A percentile compares a stretch with the other conserved stretches of the same genome.
Evolutionary conservation across 2,113 vertebrate genomes (phyloP).

Genomic region (Siphamia tubifer): DNA sequence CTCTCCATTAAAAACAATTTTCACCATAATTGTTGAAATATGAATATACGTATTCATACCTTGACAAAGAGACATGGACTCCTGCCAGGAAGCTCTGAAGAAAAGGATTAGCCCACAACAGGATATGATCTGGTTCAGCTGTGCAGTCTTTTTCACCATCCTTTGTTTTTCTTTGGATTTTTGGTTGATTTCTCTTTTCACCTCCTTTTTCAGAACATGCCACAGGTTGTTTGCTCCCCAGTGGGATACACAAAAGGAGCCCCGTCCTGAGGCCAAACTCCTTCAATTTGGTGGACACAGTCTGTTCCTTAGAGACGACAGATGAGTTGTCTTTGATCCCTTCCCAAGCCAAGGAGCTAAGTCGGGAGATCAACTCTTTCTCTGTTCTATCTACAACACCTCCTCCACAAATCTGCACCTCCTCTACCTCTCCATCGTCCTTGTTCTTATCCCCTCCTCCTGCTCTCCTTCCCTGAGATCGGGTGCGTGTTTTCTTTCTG

Average conservation of each 20-base stretch:
- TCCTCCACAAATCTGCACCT: background rate
- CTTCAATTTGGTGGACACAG: conserved; percentile 57
- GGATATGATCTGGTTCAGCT: conserved; percentile 9
- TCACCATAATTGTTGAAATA: no score
- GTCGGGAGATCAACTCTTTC: conserved; percentile 47
- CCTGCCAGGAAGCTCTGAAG: conserved; percentile 88
- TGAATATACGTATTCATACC: conserved; percentile 39
- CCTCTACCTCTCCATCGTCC: background rate
- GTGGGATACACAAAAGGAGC: conserved; percentile 56
- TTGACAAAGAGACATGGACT: conserved; percentile 78
- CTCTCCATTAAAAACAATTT: no score
- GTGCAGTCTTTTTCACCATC: background rate
- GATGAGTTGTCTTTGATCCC: conserved; percentile 78
- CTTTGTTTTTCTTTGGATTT: accelerated
- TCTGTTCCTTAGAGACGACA: conserved; percentile 34
- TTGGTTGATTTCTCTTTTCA: background rate
- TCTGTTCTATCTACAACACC: background rate
- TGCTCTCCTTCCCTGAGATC: background rate
- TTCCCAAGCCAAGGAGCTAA: conserved; percentile 85
- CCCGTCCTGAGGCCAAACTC: conserved; percentile 76
- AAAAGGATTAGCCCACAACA: conserved; percentile 80
- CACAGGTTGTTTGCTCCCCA: background rate
- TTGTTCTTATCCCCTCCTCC: background rate
- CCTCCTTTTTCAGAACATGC: background rate
- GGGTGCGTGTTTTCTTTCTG: background rate